These are phyloP conservation scores for Mus pahari DNA, from an alignment of 2,113 vertebrate species.

Conservation along the genomic window DNA sequence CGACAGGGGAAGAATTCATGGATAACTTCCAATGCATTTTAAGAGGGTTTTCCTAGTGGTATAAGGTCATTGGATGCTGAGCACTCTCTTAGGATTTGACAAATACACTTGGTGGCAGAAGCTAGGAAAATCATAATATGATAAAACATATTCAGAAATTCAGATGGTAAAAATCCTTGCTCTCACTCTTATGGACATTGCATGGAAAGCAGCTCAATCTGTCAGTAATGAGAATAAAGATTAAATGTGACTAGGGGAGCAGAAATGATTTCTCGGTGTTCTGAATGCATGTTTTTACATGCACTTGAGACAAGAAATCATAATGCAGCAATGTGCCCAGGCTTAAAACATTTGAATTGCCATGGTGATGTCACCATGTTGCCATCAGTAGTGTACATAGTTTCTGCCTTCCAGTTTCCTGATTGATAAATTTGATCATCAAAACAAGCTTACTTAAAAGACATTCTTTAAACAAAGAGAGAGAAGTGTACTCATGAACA, in stretches of 20 bases:
- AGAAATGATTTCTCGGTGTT: not conserved
- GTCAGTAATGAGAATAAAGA: not conserved
- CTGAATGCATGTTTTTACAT: not conserved
- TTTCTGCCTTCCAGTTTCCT: not conserved
- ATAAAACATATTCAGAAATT: not conserved
- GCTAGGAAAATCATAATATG: not conserved
- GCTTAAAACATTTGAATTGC: not conserved
- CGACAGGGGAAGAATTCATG: not conserved
- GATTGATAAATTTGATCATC: not conserved
- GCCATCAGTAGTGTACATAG: not conserved
- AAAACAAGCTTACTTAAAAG: not conserved
- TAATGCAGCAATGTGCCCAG: not conserved
- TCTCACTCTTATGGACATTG: not conserved
- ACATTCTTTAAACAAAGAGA: not conserved
- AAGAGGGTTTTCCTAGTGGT: not conserved
- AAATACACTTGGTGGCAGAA: constrained; percentile 30
- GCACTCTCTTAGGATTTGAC: not conserved
- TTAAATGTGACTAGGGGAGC: not conserved
- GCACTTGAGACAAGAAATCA: not conserved
- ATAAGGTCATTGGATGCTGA: not conserved
- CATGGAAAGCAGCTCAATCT: not conserved
- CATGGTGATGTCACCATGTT: not conserved
- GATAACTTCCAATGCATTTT: constrained; percentile 52
- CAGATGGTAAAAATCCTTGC: not conserved
- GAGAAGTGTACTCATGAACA: not conserved